A percentile compares a stretch with the other conserved stretches of the same genome.
Conservation (phyloP, 1,140 invertebrate genomes). For the Drosophila sp. region DNA sequence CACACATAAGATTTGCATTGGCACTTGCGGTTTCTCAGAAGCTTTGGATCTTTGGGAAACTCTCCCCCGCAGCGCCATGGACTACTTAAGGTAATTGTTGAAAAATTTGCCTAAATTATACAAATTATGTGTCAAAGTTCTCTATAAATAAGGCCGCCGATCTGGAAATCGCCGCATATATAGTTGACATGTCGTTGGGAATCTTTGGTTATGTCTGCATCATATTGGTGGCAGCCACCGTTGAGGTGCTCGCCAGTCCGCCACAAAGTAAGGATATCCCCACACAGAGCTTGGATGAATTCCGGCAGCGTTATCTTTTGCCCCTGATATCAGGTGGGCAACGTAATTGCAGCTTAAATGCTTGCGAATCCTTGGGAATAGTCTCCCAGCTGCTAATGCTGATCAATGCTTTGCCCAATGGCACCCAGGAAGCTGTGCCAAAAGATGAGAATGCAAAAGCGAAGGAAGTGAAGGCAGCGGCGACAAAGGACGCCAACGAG, state of each 20-base stretch:
- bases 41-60: background rate
- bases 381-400: constrained; percentile 67
- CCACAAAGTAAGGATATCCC: constrained; percentile 34
- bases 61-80: constrained; percentile 39
- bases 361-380: constrained; percentile 69
- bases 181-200: constrained; percentile 39
- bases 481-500: constrained; percentile 9
- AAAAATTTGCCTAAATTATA: constrained; percentile 70
- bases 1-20: background rate
- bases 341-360: constrained; percentile 66
- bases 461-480: constrained; percentile 6
- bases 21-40: constrained; percentile 45
- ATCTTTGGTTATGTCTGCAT: constrained; percentile 15
- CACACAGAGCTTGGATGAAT: constrained; percentile 60
- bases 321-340: constrained; percentile 54
- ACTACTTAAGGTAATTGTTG: constrained; percentile 72
- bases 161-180: constrained; percentile 24
- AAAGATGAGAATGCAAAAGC: background rate
- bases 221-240: constrained; percentile 29
- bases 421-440: constrained; percentile 8
- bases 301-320: constrained; percentile 60
- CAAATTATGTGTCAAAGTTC: constrained; percentile 44
- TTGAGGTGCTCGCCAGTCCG: constrained; percentile 7
- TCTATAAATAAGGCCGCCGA: constrained; percentile 49
- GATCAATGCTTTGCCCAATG: constrained; percentile 61